Evolutionary conservation across 2,797 vertebrate genomes (phyloP).

Genomic region (Heteromormyrus szaboi): DNA sequence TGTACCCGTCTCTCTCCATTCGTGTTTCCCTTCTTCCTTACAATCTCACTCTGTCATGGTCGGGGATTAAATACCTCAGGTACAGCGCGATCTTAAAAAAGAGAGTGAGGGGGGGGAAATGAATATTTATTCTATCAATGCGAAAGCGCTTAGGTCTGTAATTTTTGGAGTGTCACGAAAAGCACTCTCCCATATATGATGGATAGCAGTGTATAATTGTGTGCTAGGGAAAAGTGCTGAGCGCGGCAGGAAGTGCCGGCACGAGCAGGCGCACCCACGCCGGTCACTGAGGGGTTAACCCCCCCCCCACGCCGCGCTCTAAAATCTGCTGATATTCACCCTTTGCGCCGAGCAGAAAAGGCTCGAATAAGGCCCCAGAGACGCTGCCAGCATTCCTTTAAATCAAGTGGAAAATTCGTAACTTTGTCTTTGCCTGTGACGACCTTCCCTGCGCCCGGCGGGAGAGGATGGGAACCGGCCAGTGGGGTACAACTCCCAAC

Average conservation of each 20-base stretch:
- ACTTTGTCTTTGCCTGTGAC: slow-evolving; percentile 7
- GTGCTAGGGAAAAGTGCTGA: slow-evolving; percentile 16
- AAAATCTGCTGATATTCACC: slow-evolving; percentile 12
- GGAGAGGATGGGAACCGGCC: neutral
- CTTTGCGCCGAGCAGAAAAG: slow-evolving; percentile 9
- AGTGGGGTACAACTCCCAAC: neutral
- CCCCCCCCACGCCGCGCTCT: neutral
- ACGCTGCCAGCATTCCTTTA: slow-evolving; percentile 7
- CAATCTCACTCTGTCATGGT: slow-evolving; percentile 11
- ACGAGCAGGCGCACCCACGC: neutral
- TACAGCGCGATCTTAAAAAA: neutral
- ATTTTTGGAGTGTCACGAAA: slow-evolving; percentile 17
- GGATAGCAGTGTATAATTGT: slow-evolving; percentile 20
- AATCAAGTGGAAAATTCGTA: slow-evolving; percentile 15
- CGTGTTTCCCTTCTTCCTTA: neutral
- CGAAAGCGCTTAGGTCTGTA: slow-evolving; percentile 22
- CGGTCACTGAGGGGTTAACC: slow-evolving; percentile 9
- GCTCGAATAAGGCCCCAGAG: slow-evolving; percentile 11
- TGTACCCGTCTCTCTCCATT: neutral
- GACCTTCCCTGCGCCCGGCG: neutral
- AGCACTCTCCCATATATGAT: slow-evolving; percentile 21
- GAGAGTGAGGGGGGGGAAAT: neutral
- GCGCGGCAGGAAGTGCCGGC: neutral
- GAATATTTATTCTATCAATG: slow-evolving; percentile 23
- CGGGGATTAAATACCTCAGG: slow-evolving; percentile 13